Evolutionary conservation across 2,113 vertebrate species (phyloP).

Genomic region (Puntigrus tetrazona): DNA sequence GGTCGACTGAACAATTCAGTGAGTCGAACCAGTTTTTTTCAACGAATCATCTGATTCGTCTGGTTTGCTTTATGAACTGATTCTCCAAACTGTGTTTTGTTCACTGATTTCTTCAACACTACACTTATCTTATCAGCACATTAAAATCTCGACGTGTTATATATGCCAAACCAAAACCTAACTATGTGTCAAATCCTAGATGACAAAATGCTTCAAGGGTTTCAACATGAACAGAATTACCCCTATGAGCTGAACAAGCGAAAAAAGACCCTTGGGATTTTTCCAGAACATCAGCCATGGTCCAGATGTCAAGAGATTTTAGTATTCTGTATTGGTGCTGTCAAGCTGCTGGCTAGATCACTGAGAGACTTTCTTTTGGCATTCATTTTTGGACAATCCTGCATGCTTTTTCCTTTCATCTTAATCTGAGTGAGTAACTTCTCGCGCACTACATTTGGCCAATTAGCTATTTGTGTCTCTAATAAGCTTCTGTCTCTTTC

Average conservation of each 20-base stretch:
- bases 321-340: not conserved
- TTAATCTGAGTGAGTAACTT: constrained; percentile 24
- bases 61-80: not conserved
- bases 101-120: not conserved
- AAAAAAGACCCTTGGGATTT: not conserved
- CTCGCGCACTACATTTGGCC: not conserved
- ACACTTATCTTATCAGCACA: not conserved
- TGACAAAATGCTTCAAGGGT: not conserved
- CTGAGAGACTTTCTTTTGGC: not conserved
- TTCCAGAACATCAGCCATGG: constrained; percentile 1
- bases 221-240: not conserved
- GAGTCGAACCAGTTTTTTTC: not conserved
- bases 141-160: not conserved
- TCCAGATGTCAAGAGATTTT: constrained; percentile 6
- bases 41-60: not conserved
- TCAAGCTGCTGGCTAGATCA: not conserved
- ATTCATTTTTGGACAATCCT: constrained; percentile 3
- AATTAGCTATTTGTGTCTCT: constrained; percentile 16
- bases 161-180: not conserved
- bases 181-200: not conserved
- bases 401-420: constrained; percentile 18
- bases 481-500: constrained; percentile 13
- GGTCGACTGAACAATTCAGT: not conserved
- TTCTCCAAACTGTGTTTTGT: not conserved
- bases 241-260: not conserved